Conservation (phyloP, 2,797 vertebrate species). For the Chelidonichthys spinosus region DNA sequence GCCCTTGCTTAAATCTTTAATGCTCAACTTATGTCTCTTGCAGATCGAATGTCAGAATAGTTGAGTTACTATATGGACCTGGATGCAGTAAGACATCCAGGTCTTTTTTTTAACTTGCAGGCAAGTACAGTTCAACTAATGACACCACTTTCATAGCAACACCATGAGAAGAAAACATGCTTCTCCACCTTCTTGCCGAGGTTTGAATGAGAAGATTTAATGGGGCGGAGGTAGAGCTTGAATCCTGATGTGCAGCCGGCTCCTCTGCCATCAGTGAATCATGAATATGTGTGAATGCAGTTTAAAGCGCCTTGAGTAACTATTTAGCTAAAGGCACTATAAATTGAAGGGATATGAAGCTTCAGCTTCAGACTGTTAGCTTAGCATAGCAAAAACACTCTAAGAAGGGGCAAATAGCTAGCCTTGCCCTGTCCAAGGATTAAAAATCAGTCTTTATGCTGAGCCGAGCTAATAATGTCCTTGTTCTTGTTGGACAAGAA, state of each 20-base stretch:
- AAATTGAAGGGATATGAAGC: too few species aligned
- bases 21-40: conserved; percentile 7
- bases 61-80: conserved; percentile 8
- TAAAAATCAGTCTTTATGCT: too few species aligned
- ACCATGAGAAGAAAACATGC: background rate
- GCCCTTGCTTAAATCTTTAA: conserved; percentile 2
- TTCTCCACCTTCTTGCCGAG: rapidly evolving
- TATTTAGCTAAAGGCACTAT: too few species aligned
- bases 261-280: too few species aligned
- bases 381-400: background rate
- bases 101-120: background rate
- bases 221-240: background rate
- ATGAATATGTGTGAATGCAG: too few species aligned
- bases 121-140: conserved; percentile 5
- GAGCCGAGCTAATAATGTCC: background rate
- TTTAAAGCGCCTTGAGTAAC: too few species aligned
- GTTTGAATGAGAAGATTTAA: background rate
- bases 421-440: too few species aligned
- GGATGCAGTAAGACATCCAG: background rate
- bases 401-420: too few species aligned
- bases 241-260: too few species aligned
- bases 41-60: conserved; percentile 4
- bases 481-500: background rate
- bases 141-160: conserved; percentile 10
- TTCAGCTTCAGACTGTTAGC: too few species aligned